These are phyloP conservation scores for Oscheius sp. DNA, from an alignment of 2,888 invertebrate species.

Conservation along the genomic window DNA sequence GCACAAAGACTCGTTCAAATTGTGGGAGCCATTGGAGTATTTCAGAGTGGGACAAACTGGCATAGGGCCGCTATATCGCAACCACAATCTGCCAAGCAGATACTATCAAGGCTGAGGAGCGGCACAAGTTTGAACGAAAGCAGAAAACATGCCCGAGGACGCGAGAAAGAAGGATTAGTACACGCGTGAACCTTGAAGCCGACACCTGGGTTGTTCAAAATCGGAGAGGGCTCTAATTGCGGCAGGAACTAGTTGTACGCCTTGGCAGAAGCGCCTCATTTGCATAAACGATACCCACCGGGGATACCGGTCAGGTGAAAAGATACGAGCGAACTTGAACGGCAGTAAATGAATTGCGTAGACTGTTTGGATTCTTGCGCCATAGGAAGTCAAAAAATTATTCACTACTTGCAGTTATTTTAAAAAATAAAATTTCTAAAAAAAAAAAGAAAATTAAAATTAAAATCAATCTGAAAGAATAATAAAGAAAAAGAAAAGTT, in stretches of 20 bases:
- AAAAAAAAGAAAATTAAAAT: too few relatives aligned
- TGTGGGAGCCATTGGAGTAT: background rate
- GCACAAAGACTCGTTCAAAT: conserved; percentile 16
- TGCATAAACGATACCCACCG: conserved; percentile 13
- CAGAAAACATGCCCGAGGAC: conserved; percentile 1
- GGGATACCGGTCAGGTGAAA: conserved; percentile 21
- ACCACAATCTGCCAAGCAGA: conserved; percentile 27
- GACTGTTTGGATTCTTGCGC: too few relatives aligned
- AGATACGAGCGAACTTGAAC: too few relatives aligned
- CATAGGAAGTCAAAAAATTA: too few relatives aligned
- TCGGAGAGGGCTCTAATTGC: conserved; percentile 21
- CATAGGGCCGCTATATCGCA: conserved; percentile 16
- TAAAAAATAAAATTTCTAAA: too few relatives aligned
- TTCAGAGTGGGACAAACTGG: background rate
- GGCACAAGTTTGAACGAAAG: background rate
- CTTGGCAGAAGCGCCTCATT: conserved; percentile 28
- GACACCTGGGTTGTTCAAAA: conserved; percentile 24
- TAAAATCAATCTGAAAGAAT: too few relatives aligned
- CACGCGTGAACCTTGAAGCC: conserved; percentile 23
- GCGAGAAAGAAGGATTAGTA: conserved; percentile 18
- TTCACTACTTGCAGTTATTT: too few relatives aligned
- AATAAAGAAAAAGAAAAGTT: too few relatives aligned
- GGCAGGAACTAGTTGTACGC: conserved; percentile 12
- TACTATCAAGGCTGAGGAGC: conserved; percentile 9
- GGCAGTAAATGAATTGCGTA: too few relatives aligned